Evolutionary conservation across 2,113 vertebrate genomes (phyloP), one percentile per base, ranked within the genome.

Genomic region (Saiga tatarica): DNA sequence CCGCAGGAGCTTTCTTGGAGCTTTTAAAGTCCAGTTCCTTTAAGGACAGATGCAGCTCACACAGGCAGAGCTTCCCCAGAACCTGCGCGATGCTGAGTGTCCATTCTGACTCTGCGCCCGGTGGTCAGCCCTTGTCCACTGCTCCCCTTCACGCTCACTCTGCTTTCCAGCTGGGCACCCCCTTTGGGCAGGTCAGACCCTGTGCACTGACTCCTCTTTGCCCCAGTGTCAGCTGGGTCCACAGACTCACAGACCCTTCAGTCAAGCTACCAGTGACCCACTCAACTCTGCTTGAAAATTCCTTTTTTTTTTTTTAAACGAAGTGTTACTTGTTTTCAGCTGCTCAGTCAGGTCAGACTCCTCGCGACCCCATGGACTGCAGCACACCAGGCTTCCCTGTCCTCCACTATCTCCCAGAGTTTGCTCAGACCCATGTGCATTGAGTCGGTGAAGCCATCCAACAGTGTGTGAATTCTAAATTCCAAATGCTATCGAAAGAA

Each of bases 11-110:
- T 52, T 26, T 28, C 19, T 19, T 26, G 21, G 62, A 7, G 14
- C 25, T 71, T 93, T 97, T 17, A 26, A 94, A 45, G 92, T 57
- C 87, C n/a, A 86, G 8, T 89, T 96, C 23, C 30, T 89, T 67
- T 53, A 79, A 89, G 52, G 33, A 62, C 36, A 71, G 52, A 86
- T 17, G 60, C 33, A 89, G 55, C 11, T 82, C 30, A 36, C 8
- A 4, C 28, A 39, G 21, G 53, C 81, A 74, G n/a, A 30, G n/a
- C 8, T 16, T 85, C 15, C 42, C 12, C 50, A 67, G 64, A 60
- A 33, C 33, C 86, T 36, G 23, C 2, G 15, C 4, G 55, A 42
- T 7, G 28, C 42, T 2, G 3, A 59, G 28, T 3, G 3, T 47
- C 82, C 83, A 17, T 25, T 53, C 15, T 30, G 42, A 71, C 28